phyloP scores from a whole-genome alignment of 2,113 vertebrate genomes.

The Elephantulus edwardii region DNA sequence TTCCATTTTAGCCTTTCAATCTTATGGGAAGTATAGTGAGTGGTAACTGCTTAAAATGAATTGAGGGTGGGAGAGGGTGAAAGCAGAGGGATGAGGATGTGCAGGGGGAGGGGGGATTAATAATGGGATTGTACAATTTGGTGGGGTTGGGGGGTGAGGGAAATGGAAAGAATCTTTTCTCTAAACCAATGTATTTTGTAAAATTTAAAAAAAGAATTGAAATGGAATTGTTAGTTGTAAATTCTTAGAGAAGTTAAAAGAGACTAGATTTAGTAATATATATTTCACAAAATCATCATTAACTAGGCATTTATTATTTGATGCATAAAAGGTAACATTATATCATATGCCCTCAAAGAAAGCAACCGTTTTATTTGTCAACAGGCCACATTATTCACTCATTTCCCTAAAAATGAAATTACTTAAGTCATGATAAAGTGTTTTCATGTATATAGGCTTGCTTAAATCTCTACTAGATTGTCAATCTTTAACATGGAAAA shows the following conservation, averaged over 20 bases:
- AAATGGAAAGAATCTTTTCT: no score
- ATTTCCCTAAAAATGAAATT: conserved; percentile 14
- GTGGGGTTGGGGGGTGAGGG: no score
- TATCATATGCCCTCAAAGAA: neutral
- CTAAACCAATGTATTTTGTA: no score
- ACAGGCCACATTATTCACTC: neutral
- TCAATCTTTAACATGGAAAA: conserved; percentile 20
- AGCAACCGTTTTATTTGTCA: neutral
- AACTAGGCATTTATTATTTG: neutral
- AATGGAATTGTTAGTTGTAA: neutral
- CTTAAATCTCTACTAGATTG: neutral
- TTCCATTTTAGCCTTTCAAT: neutral
- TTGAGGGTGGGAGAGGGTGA: no score
- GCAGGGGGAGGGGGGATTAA: no score
- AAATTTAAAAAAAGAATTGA: no score
- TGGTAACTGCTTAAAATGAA: neutral
- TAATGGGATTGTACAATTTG: no score
- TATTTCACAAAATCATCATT: neutral
- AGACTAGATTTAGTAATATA: neutral
- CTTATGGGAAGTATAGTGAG: neutral
- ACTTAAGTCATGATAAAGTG: neutral
- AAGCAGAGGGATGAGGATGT: no score
- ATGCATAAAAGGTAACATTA: neutral
- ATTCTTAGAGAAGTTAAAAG: neutral
- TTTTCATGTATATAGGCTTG: neutral